Evolutionary conservation across 2,797 vertebrate species (phyloP).

Genomic region (Xenops minutus): DNA sequence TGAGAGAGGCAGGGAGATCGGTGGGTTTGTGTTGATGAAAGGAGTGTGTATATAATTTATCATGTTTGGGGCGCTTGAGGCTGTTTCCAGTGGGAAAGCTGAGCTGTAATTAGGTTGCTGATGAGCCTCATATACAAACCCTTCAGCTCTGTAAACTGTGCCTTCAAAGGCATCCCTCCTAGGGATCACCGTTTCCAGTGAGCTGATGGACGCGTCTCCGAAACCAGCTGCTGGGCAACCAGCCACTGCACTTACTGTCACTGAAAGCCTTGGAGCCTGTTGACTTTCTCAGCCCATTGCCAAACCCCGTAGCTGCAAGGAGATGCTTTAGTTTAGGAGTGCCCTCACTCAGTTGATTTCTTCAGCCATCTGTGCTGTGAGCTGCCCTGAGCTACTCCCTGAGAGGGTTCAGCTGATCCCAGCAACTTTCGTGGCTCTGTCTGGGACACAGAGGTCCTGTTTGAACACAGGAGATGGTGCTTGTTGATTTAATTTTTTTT

Average conservation of each 20-base stretch:
- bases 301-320: background rate
- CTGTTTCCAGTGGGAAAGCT: conserved; percentile 33
- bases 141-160: background rate
- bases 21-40: background rate
- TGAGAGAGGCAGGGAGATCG: background rate
- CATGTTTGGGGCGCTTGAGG: background rate
- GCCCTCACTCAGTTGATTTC: background rate
- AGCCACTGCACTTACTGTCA: background rate
- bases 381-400: background rate
- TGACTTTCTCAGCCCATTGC: background rate
- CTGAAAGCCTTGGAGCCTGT: background rate
- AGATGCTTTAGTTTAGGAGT: background rate
- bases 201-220: background rate
- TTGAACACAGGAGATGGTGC: background rate
- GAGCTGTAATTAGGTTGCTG: conserved; percentile 41
- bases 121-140: background rate
- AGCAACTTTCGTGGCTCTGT: background rate
- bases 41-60: background rate
- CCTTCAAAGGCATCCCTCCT: background rate
- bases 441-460: background rate
- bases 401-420: background rate
- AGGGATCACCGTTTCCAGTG: background rate
- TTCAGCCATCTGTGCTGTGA: background rate
- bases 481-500: background rate
- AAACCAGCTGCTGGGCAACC: background rate